These are phyloP conservation scores for Edolisoma coerulescens DNA, from an alignment of 2,113 vertebrate genomes.

Conservation along the genomic window DNA sequence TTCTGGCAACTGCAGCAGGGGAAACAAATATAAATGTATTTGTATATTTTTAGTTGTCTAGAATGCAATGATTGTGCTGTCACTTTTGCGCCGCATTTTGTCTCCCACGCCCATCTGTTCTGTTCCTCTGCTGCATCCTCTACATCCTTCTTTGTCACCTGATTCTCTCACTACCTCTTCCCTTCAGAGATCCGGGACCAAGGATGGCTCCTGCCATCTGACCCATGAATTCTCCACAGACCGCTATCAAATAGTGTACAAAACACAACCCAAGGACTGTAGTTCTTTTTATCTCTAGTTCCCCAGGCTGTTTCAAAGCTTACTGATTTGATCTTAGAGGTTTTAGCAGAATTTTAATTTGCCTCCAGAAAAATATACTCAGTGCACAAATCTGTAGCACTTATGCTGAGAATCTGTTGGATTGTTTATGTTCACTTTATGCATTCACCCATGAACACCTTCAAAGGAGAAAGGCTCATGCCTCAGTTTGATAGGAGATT, in stretches of 20 bases:
- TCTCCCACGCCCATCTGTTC: conserved; percentile 56
- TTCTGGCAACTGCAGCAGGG: background rate
- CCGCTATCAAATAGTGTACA: accelerated
- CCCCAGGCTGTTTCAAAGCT: background rate
- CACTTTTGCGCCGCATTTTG: background rate
- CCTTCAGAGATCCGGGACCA: background rate
- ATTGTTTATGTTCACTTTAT: background rate
- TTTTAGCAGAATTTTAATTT: background rate
- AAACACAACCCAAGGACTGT: background rate
- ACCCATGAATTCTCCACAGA: background rate
- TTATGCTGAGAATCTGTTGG: background rate
- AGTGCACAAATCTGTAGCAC: background rate
- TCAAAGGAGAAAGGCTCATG: background rate
- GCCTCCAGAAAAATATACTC: background rate
- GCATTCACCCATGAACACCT: background rate
- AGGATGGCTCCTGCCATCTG: background rate
- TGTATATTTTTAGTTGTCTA: conserved; percentile 62
- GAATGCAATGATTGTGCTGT: conserved; percentile 49
- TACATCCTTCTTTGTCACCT: background rate
- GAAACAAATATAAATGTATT: conserved; percentile 54
- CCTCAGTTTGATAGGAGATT: background rate
- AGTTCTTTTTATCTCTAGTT: background rate
- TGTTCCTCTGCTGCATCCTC: background rate
- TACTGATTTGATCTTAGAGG: background rate
- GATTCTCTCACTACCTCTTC: background rate